Evolutionary conservation across 1,140 invertebrate species (phyloP).

Genomic region (Diploscapter pachys): DNA sequence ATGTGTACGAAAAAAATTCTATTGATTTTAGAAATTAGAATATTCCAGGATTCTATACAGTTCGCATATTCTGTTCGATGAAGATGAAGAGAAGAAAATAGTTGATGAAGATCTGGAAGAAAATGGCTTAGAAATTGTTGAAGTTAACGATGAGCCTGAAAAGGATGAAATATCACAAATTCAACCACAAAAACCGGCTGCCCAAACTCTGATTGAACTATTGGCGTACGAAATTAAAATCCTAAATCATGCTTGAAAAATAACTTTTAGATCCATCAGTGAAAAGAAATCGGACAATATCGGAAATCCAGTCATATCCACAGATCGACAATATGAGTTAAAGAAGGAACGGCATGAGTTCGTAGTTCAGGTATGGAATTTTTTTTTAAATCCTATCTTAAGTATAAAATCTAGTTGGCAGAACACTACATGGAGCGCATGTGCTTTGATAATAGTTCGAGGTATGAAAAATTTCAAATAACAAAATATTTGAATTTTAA

Average conservation of each 20-base stretch:
- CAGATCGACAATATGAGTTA: conserved; percentile 6
- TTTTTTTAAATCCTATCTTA: too few relatives aligned
- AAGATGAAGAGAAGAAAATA: conserved; percentile 4
- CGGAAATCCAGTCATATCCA: neutral
- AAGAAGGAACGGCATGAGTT: conserved; percentile 20
- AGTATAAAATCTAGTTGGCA: neutral
- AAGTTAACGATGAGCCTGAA: neutral
- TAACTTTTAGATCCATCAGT: too few relatives aligned
- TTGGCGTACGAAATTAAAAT: neutral
- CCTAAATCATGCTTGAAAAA: too few relatives aligned
- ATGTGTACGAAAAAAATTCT: neutral
- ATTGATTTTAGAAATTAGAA: neutral
- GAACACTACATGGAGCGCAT: conserved; percentile 15
- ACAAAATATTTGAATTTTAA: neutral
- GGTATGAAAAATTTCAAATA: neutral
- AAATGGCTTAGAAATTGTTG: neutral
- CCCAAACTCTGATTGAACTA: neutral
- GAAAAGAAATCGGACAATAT: neutral
- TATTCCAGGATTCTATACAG: neutral
- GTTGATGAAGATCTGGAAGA: neutral
- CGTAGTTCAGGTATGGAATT: neutral
- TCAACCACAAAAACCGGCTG: neutral
- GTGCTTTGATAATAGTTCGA: conserved; percentile 5
- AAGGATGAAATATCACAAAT: neutral
- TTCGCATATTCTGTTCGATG: neutral